phyloP scores from a whole-genome alignment of 1,140 invertebrate species.

The Rhynchophorus ferrugineus region DNA sequence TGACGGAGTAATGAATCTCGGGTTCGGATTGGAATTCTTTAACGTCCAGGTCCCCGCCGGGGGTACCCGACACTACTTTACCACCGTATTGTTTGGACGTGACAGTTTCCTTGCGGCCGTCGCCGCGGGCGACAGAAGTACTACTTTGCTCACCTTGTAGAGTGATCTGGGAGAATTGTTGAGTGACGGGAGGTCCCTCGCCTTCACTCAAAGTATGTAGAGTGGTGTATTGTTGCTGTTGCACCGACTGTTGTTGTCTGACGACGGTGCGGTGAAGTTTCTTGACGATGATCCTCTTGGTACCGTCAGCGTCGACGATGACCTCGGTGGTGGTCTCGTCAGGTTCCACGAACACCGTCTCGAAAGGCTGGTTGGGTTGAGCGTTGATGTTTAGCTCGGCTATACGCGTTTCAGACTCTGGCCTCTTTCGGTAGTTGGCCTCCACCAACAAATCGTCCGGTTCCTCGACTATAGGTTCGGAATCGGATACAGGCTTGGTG shows the following conservation, averaged over 20 bases:
- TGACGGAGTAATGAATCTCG: constrained; percentile 44
- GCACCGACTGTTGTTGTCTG: constrained; percentile 46
- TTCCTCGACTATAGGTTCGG: constrained; percentile 43
- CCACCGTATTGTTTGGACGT: constrained; percentile 55
- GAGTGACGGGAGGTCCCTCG: constrained; percentile 42
- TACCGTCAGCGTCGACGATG: constrained; percentile 71
- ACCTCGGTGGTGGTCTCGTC: constrained; percentile 71
- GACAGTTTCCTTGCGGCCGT: constrained; percentile 53
- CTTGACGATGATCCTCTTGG: constrained; percentile 67
- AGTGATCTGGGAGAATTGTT: constrained; percentile 58
- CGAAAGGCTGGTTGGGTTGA: constrained; percentile 62
- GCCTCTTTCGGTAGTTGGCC: constrained; percentile 57
- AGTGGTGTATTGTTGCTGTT: constrained; percentile 42
- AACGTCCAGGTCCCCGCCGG: constrained; percentile 52
- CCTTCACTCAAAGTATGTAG: constrained; percentile 39
- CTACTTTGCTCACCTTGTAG: constrained; percentile 56
- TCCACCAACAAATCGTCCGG: constrained; percentile 59
- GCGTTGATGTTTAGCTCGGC: constrained; percentile 58
- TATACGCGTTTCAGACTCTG: constrained; percentile 41
- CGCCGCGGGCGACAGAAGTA: constrained; percentile 51
- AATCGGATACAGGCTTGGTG: constrained; percentile 50
- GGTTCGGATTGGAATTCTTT: constrained; percentile 58
- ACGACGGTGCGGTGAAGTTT: constrained; percentile 55
- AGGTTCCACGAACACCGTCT: constrained; percentile 67
- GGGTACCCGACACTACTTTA: constrained; percentile 51